A percentile compares a stretch with the other conserved stretches of the same genome.
phyloP scores from a whole-genome alignment of 2,888 invertebrate species.

The Tipula vernalis region DNA sequence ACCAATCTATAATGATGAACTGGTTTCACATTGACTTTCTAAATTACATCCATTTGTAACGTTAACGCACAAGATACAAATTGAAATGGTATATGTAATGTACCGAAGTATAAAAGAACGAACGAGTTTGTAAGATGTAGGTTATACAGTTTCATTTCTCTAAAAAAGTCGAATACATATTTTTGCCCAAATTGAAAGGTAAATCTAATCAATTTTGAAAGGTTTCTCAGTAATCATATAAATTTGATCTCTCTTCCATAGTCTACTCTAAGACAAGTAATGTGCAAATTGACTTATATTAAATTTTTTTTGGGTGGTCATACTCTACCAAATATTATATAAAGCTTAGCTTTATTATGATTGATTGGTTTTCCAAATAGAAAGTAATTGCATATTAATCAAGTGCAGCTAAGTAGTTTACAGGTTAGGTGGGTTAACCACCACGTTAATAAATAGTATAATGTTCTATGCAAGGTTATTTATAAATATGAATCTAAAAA shows the following conservation, averaged over 20 bases:
- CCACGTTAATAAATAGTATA: neutral
- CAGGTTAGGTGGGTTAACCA: neutral
- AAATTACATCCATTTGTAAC: neutral
- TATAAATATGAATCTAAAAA: neutral
- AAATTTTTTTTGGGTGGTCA: neutral
- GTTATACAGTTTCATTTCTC: neutral
- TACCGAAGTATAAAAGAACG: neutral
- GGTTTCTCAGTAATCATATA: neutral
- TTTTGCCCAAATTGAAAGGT: neutral
- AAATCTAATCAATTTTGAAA: neutral
- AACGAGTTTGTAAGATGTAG: neutral
- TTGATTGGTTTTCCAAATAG: neutral
- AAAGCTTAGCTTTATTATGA: neutral
- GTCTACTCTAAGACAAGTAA: neutral
- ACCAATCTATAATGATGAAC: neutral
- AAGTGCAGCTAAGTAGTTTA: neutral
- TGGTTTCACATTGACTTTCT: neutral
- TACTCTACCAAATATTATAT: too few relatives aligned
- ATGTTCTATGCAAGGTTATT: neutral
- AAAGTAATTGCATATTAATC: neutral
- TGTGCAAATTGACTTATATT: neutral
- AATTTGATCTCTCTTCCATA: neutral
- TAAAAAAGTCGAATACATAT: neutral
- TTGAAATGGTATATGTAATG: neutral
- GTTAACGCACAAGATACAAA: neutral